These are phyloP conservation scores for Sebastes steindachneri DNA, from an alignment of 2,797 vertebrate genomes.

Conservation along the genomic window DNA sequence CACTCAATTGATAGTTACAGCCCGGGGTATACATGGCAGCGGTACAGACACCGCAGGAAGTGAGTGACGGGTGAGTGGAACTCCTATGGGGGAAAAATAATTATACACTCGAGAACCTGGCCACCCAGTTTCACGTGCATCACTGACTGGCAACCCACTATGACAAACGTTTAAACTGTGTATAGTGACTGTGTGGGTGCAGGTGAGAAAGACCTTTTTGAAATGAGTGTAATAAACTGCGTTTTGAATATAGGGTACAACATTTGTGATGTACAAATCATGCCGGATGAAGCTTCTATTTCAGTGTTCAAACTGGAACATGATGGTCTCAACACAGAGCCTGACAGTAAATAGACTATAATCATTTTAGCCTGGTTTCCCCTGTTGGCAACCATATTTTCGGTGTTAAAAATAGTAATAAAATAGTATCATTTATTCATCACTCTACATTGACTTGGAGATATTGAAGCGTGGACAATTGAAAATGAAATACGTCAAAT, in stretches of 20 bases:
- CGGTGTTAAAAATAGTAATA: background rate
- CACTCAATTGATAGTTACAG: slow-evolving; percentile 35
- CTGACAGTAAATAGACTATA: background rate
- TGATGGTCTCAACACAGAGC: background rate
- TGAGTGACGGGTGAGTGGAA: slow-evolving; percentile 19
- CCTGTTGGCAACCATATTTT: background rate
- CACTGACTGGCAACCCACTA: background rate
- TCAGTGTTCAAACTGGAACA: background rate
- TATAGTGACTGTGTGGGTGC: background rate
- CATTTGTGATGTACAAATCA: background rate
- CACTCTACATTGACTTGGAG: background rate
- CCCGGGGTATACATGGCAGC: background rate
- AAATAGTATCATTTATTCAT: background rate
- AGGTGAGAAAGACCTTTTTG: background rate
- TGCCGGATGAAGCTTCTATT: background rate
- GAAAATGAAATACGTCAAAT: background rate
- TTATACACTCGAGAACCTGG: slow-evolving; percentile 28
- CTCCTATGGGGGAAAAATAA: background rate
- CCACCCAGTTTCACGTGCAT: slow-evolving; percentile 13
- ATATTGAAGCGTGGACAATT: background rate
- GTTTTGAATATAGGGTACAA: background rate
- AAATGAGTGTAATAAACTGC: background rate
- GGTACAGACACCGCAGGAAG: background rate
- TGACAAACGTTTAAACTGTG: background rate
- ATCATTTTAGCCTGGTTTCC: background rate